A percentile compares a stretch with the other conserved stretches of the same genome.
Conservation (phyloP, 1,140 invertebrate genomes). For the Ceratitis capitata region DNA sequence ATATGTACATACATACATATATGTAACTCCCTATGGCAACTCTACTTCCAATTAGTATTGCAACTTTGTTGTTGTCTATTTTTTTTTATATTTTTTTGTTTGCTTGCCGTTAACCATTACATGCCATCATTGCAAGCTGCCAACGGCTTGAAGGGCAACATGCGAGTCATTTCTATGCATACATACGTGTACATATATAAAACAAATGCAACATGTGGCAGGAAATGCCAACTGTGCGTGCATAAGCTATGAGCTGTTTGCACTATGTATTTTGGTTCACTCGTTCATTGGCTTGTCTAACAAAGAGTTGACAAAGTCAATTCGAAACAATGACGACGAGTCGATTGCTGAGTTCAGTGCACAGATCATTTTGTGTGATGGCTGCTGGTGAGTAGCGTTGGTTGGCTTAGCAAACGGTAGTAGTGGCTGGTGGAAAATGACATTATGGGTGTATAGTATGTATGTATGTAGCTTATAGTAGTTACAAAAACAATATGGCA, state of each 20-base stretch:
- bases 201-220: slow-evolving; percentile 14
- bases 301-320: slow-evolving; percentile 27
- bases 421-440: background rate
- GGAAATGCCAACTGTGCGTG: background rate
- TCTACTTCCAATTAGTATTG: background rate
- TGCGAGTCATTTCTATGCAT: slow-evolving; percentile 10
- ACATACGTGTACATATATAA: background rate
- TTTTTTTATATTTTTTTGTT: too few species aligned
- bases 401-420: background rate
- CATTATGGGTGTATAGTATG: too few species aligned
- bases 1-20: too few species aligned
- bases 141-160: background rate
- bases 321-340: slow-evolving; percentile 16
- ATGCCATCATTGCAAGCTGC: background rate
- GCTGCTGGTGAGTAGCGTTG: too few species aligned
- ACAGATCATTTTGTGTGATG: background rate
- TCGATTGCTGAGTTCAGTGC: background rate
- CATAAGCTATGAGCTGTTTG: too few species aligned
- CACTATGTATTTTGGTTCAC: background rate
- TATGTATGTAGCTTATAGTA: too few species aligned
- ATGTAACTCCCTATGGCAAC: background rate
- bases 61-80: too few species aligned
- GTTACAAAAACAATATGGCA: background rate
- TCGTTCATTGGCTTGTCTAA: background rate
- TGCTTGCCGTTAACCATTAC: background rate